These are phyloP conservation scores for Discoglossus pictus DNA, from an alignment of 2,797 vertebrate species.

Conservation along the genomic window DNA sequence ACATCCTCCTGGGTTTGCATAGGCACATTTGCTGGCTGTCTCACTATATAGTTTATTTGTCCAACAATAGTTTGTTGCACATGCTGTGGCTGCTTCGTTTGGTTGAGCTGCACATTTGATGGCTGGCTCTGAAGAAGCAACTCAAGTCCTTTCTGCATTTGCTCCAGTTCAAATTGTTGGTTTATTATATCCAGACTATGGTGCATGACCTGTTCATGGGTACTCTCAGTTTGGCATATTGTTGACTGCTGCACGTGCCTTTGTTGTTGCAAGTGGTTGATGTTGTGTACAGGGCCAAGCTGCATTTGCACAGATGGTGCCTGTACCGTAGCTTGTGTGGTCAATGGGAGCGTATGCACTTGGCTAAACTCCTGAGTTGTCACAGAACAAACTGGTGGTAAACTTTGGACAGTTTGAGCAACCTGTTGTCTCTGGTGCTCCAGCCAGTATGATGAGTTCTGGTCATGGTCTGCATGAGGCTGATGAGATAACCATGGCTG, in stretches of 20 bases:
- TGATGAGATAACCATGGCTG: slow-evolving; percentile 64
- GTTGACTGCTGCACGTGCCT: slow-evolving; percentile 43
- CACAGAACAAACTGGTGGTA: slow-evolving; percentile 65
- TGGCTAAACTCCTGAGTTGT: slow-evolving; percentile 61
- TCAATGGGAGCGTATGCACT: slow-evolving; percentile 54
- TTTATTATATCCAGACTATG: slow-evolving; percentile 75
- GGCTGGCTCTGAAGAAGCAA: slow-evolving; percentile 75
- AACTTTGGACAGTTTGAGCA: slow-evolving; percentile 54
- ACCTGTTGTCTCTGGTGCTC: slow-evolving; percentile 59
- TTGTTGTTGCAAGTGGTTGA: slow-evolving; percentile 58
- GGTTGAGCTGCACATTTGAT: slow-evolving; percentile 70
- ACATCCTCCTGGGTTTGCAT: slow-evolving; percentile 67
- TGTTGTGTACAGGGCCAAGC: slow-evolving; percentile 66
- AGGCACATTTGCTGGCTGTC: slow-evolving; percentile 66
- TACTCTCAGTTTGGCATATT: slow-evolving; percentile 55
- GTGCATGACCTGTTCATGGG: slow-evolving; percentile 66
- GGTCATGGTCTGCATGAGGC: slow-evolving; percentile 43
- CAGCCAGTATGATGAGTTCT: slow-evolving; percentile 14
- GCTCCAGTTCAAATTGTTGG: slow-evolving; percentile 75
- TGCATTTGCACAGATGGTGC: slow-evolving; percentile 67
- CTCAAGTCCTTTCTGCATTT: slow-evolving; percentile 77
- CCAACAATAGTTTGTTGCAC: slow-evolving; percentile 71
- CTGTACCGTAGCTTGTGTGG: slow-evolving; percentile 61
- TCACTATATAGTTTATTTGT: slow-evolving; percentile 74
- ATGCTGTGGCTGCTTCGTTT: slow-evolving; percentile 70